Percentiles rank a stretch among this genome's conserved stretches.
Conservation (phyloP, 1,140 invertebrate species). For the Scaptomyza pallida region DNA sequence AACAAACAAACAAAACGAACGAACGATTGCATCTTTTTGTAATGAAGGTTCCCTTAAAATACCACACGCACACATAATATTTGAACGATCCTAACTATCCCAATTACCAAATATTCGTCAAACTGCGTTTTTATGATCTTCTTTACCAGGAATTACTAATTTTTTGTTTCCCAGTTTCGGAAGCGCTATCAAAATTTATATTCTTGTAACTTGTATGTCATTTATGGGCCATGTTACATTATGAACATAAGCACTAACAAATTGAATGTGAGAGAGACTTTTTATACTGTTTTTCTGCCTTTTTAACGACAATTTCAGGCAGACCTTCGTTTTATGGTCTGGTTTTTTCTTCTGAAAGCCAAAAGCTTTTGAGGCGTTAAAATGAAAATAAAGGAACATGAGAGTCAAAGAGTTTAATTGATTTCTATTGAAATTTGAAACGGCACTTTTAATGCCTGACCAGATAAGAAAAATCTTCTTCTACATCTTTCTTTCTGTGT, state of each 20-base stretch:
- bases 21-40: not conserved
- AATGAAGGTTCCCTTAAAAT: slow-evolving; percentile 24
- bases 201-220: slow-evolving; percentile 67
- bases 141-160: slow-evolving; percentile 63
- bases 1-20: slow-evolving; percentile 21
- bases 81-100: slow-evolving; percentile 40
- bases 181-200: slow-evolving; percentile 74
- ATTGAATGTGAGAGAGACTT: slow-evolving; percentile 55
- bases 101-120: slow-evolving; percentile 41
- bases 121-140: slow-evolving; percentile 51
- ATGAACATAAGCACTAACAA: slow-evolving; percentile 46
- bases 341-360: slow-evolving; percentile 49
- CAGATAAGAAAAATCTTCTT: slow-evolving; percentile 17
- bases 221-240: slow-evolving; percentile 54
- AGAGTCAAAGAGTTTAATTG: slow-evolving; percentile 68
- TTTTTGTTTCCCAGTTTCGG: slow-evolving; percentile 10
- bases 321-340: slow-evolving; percentile 69
- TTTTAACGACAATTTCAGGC: slow-evolving; percentile 76
- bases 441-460: slow-evolving; percentile 63
- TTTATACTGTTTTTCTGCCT: slow-evolving; percentile 32
- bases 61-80: slow-evolving; percentile 48
- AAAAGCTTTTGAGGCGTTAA: slow-evolving; percentile 33
- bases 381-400: slow-evolving; percentile 37
- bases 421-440: slow-evolving; percentile 81
- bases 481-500: not conserved